Conservation (phyloP, 2,797 vertebrate genomes). For the Tympanoctomys barrerae region DNA sequence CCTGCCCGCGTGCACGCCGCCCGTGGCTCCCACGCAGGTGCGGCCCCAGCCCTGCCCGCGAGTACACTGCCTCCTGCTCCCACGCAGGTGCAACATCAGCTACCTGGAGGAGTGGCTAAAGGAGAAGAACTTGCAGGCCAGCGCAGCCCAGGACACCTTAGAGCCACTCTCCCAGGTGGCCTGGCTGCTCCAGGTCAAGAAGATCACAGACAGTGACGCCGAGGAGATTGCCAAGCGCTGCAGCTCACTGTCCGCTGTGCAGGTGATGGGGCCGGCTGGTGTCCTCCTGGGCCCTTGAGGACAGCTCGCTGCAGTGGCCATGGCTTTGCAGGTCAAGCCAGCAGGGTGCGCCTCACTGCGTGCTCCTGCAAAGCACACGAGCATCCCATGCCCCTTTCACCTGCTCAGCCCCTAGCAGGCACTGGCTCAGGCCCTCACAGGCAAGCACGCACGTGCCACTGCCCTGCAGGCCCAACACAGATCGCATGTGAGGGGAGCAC, state of each 20-base stretch:
- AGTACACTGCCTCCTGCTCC: conserved; percentile 53
- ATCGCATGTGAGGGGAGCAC: rapidly evolving
- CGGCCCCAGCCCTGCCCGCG: not conserved
- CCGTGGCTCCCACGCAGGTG: conserved; percentile 89
- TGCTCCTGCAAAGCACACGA: not conserved
- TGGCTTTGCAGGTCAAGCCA: not conserved
- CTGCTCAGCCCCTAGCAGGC: not conserved
- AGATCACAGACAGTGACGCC: conserved; percentile 96
- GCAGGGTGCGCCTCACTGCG: not conserved
- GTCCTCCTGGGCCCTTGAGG: not conserved
- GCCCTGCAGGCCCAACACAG: not conserved
- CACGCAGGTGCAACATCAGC: conserved; percentile 96
- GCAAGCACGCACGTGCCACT: not conserved
- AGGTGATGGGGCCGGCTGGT: conserved; percentile 89
- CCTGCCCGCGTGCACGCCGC: conserved; percentile 23
- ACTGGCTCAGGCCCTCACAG: not conserved
- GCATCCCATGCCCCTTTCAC: not conserved
- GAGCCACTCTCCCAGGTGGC: conserved; percentile 95
- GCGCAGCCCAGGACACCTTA: conserved; percentile 93
- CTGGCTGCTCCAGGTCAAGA: conserved; percentile 98
- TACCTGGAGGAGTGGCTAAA: conserved; percentile 99
- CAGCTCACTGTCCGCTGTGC: conserved; percentile 93
- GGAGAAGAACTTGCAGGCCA: conserved; percentile 94
- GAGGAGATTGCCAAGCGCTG: conserved; percentile 94
- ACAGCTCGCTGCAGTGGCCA: no score